Base-by-base conservation (phyloP, 2,888 invertebrate genomes). In the Stenolophus ochropezus region DNA sequence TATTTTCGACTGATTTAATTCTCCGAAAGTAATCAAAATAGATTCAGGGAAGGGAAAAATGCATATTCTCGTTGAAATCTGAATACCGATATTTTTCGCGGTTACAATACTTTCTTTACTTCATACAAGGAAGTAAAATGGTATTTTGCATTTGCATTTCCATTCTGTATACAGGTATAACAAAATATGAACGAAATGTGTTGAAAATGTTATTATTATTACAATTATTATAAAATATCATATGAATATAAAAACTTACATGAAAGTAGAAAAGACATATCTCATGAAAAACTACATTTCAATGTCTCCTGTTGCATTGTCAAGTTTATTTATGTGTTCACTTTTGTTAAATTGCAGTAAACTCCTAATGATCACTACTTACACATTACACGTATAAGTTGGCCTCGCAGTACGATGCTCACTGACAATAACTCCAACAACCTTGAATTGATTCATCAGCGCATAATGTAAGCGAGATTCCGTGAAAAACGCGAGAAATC, bases 401-500 rank as follows among this genome's bases (percentile, higher is more conserved):
- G 65, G 33, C 16, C 27, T 69, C 16, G 5, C 65, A 16, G 18
- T 69, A 61, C 25, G 61, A 61, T 61, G 61, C 21, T n/a, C 61
- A 25, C 21, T n/a, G 14, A 61, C 23, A 61, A 27, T 61, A 27
- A 69, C 27, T 69, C 8, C 18, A 69, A 25, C 3, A 33, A 18
- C 65, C 65, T 69, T 69, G 65, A 69, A 69, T 16, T 27, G 65
- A 69, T 33, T 69, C 65, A 69, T 69, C 65, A 65, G 27, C 65
- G 21, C 8, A 16, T 21, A 61, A 25, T 61, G 16, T 23, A 27
- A 18, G 16, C 33, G 27, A 69, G 16, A 20, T 33, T 69, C 65
- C 33, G 27, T 69, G 65, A 69, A 69, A 65, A 69, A 18, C 6
- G 27, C 33, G 16, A 69, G 65, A 27, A 69, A 16, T 23, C 61